Base-by-base conservation (phyloP, 2,113 vertebrate species). In the Dermatemys mawii region DNA sequence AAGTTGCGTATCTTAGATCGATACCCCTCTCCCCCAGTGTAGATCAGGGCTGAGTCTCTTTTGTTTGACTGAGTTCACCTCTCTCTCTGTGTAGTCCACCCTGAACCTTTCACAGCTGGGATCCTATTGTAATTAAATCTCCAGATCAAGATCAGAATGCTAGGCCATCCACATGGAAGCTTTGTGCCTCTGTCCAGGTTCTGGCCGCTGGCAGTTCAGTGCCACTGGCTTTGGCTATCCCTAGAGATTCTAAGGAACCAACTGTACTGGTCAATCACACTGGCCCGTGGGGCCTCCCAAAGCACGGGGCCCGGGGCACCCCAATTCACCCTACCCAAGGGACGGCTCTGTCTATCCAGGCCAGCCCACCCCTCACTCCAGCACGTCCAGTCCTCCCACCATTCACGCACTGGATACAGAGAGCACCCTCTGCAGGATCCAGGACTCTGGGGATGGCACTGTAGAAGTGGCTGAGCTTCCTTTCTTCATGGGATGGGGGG, bases 371-470 rank as follows among this genome's bases (percentile, higher is more conserved):
- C 32, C 21, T 17, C 5, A 76, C 60, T 12, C 49, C 79, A 81
- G 10, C 0, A 0, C 44, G 14, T 11, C 13, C 27, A 29, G 38
- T 13, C 54, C 78, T 11, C 75, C 11, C 11, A 53, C 60, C 32
- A 63, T 35, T 63, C 32, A 63, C 32, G 7, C 22, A 73, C 22
- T 73, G 70, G 70, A 73, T 21, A 11, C n/a, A 73, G 35, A 38
- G n/a, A 73, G 26, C 38, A 24, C 38, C 21, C 2, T 22, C 63
- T 67, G 63, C 19, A 70, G 55, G 8, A 26, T 44, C 60, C 8
- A 29, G 54, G 60, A 26, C 3, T 14, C n/a, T 48, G 19, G 5
- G 51, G 11, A 14, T 19, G 1, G 17, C 26, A 70, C n/a, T 78
- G 13, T 3, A 2, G 21, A 16, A 35, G 21, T 32, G 41, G 26